Percentiles rank a stretch among this genome's conserved stretches.
Evolutionary conservation across 2,797 vertebrate genomes (phyloP).

Genomic region (Phalanger gymnotis): DNA sequence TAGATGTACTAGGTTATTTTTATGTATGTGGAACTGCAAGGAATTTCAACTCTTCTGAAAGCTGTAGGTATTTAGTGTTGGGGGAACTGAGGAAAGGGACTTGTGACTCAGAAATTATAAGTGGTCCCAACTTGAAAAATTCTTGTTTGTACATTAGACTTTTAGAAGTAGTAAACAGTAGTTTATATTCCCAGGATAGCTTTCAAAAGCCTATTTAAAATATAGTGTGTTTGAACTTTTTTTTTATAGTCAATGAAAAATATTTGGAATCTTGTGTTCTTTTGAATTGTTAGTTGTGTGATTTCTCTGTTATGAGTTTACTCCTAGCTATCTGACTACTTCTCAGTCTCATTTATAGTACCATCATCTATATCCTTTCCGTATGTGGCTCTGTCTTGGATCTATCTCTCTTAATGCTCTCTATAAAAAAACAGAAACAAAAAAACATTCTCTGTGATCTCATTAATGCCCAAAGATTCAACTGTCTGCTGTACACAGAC

Average conservation of each 20-base stretch:
- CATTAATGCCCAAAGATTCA: not conserved
- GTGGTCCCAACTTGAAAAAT: slow-evolving; percentile 17
- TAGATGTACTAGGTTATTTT: slow-evolving; percentile 2
- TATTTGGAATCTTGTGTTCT: not conserved
- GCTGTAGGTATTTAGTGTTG: slow-evolving; percentile 41
- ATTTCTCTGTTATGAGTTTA: not conserved
- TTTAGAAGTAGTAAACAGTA: slow-evolving; percentile 24
- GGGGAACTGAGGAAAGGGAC: slow-evolving; percentile 7
- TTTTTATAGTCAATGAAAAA: not conserved
- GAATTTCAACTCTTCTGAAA: slow-evolving; percentile 24
- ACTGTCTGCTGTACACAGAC: not conserved
- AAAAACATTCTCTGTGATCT: not conserved
- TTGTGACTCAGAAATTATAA: slow-evolving; percentile 24
- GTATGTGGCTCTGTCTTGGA: not conserved
- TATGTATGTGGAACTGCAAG: slow-evolving; percentile 26
- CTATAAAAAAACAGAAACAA: not conserved
- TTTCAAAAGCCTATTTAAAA: slow-evolving; percentile 10
- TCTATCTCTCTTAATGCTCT: not conserved
- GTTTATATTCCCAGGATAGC: slow-evolving; percentile 9
- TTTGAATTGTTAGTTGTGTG: not conserved
- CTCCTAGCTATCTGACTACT: not conserved
- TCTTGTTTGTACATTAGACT: slow-evolving; percentile 5
- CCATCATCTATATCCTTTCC: not conserved
- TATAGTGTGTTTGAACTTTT: not conserved
- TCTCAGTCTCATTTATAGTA: not conserved